Evolutionary conservation across 1,140 invertebrate genomes (phyloP).

Genomic region (Acromyrmex heyeri): DNA sequence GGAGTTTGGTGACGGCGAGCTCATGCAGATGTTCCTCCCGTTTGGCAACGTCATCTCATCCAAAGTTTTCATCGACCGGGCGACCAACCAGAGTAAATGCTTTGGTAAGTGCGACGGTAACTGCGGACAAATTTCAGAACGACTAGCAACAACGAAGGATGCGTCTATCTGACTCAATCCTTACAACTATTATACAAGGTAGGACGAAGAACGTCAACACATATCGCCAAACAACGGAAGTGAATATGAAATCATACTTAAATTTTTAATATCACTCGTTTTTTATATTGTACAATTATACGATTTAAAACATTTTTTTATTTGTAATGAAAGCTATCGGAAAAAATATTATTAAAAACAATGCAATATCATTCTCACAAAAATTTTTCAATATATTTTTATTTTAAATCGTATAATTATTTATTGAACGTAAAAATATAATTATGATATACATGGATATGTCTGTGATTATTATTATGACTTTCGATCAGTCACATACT

Average conservation of each 20-base stretch:
- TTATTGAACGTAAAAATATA: background rate
- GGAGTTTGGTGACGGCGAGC: constrained; percentile 99
- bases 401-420: background rate
- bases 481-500: constrained; percentile 54
- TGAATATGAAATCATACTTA: background rate
- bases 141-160: constrained; percentile 27
- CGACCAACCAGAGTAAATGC: constrained; percentile 99
- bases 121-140: constrained; percentile 47
- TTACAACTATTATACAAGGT: constrained; percentile 49
- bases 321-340: background rate
- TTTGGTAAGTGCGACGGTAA: constrained; percentile 93
- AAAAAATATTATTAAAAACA: background rate
- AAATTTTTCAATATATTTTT: constrained; percentile 10
- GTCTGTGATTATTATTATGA: constrained; percentile 57
- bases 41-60: constrained; percentile 99
- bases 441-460: background rate
- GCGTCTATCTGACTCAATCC: background rate
- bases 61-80: constrained; percentile 99
- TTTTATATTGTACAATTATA: background rate
- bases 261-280: constrained; percentile 13
- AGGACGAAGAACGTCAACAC: constrained; percentile 20
- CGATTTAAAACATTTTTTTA: constrained; percentile 8
- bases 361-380: background rate
- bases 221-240: too few species aligned
- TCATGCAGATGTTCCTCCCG: constrained; percentile 99